Percentiles rank a stretch among this genome's conserved stretches.
phyloP scores from a whole-genome alignment of 2,113 vertebrate genomes.

The Benitochromis conjunctus region DNA sequence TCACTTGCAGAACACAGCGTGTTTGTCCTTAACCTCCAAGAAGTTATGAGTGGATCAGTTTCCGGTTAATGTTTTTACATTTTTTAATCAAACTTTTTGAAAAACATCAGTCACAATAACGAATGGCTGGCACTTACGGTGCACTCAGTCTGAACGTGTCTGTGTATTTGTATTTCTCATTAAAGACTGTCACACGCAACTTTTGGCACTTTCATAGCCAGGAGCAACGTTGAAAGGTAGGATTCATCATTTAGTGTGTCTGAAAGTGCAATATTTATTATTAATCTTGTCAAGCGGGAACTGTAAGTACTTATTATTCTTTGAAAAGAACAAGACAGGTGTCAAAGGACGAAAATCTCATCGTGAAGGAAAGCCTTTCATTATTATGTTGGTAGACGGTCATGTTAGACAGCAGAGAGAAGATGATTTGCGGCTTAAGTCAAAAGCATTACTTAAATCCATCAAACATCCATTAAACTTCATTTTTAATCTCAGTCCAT shows the following conservation, averaged over 20 bases:
- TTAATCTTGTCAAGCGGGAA: background rate
- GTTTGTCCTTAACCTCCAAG: background rate
- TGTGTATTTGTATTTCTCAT: background rate
- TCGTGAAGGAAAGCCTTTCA: background rate
- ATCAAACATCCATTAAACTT: constrained; percentile 42
- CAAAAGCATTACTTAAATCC: constrained; percentile 25
- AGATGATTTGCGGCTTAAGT: constrained; percentile 7
- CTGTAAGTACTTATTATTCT: background rate
- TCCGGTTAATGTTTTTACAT: background rate
- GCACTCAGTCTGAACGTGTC: background rate
- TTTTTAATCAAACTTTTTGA: background rate
- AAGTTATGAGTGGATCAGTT: background rate
- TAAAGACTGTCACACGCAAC: background rate
- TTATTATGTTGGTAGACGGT: background rate
- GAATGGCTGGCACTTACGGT: background rate
- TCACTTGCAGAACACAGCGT: background rate
- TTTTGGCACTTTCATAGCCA: background rate
- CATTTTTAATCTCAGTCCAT: constrained; percentile 16
- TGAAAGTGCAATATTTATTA: background rate
- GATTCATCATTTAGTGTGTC: background rate
- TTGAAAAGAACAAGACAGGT: constrained; percentile 19
- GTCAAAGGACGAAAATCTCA: background rate
- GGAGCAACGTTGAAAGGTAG: background rate
- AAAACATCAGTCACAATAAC: background rate
- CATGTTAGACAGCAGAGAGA: background rate